Evolutionary conservation across 2,113 vertebrate species (phyloP).

Genomic region (Channa maculata): DNA sequence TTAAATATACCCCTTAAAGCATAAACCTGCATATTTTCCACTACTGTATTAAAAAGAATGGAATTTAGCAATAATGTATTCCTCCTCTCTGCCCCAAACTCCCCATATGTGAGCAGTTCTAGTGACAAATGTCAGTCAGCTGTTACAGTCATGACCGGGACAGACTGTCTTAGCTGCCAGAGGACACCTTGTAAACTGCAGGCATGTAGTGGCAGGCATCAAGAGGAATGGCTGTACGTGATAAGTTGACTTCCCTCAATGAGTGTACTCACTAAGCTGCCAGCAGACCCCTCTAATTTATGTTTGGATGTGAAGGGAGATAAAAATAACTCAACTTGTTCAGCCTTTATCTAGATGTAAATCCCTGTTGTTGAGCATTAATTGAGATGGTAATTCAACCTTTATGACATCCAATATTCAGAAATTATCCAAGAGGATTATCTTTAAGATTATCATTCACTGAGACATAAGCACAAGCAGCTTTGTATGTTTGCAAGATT

Average conservation of each 20-base stretch:
- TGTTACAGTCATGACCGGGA: conserved; percentile 35
- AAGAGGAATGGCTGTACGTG: conserved; percentile 65
- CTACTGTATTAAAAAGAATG: no score
- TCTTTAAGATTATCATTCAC: neutral
- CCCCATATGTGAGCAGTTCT: conserved; percentile 26
- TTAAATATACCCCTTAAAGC: no score
- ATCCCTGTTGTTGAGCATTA: conserved; percentile 11
- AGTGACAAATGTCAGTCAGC: conserved; percentile 43
- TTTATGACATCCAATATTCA: neutral
- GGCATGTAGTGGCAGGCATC: conserved; percentile 35
- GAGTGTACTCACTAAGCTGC: conserved; percentile 56
- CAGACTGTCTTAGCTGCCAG: conserved; percentile 58
- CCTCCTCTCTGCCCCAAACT: no score
- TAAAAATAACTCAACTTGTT: conserved; percentile 41
- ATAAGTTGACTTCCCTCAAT: conserved; percentile 66
- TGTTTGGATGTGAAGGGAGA: conserved; percentile 19
- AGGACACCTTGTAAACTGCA: conserved; percentile 32
- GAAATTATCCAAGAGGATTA: neutral
- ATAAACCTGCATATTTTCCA: no score
- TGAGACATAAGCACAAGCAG: conserved; percentile 2
- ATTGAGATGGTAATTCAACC: neutral
- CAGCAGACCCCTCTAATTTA: conserved; percentile 27
- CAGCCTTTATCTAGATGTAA: neutral
- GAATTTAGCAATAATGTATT: no score
- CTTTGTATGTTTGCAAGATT: conserved; percentile 17